phyloP scores from a whole-genome alignment of 1,140 invertebrate genomes.

The Trypoxylus dichotomus region DNA sequence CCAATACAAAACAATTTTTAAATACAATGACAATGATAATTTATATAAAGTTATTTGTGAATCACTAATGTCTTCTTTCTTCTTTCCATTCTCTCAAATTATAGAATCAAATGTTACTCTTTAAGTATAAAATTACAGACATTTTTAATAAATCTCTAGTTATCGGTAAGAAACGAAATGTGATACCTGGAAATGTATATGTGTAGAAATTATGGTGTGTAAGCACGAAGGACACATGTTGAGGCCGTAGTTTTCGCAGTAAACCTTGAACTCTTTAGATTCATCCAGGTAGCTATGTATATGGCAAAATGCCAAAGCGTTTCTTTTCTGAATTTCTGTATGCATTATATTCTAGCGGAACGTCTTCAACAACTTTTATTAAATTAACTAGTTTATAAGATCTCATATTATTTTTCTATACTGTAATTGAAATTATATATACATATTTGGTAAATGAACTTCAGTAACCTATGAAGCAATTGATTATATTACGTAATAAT shows the following conservation, averaged over 20 bases:
- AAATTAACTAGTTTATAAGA: neutral
- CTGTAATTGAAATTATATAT: neutral
- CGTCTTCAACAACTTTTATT: neutral
- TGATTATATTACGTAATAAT: no score
- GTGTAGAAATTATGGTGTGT: neutral
- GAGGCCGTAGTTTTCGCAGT: neutral
- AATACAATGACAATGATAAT: no score
- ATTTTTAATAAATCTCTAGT: neutral
- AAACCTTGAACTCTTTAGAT: conserved; percentile 37
- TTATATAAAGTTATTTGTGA: no score
- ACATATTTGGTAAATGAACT: no score
- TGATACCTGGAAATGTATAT: neutral
- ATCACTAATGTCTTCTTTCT: no score
- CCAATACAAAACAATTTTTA: no score
- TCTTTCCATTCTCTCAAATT: no score
- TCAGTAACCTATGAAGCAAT: no score
- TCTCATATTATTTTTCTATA: neutral
- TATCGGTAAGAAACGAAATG: neutral
- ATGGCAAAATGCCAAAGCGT: conserved; percentile 36
- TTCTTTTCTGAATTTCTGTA: neutral
- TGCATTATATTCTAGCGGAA: neutral
- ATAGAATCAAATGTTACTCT: no score
- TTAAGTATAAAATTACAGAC: no score
- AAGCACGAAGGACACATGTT: neutral
- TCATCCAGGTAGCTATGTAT: conserved; percentile 32